A percentile compares a stretch with the other conserved stretches of the same genome.
Evolutionary conservation across 2,113 vertebrate genomes (phyloP).

Genomic region (Hyla sarda): DNA sequence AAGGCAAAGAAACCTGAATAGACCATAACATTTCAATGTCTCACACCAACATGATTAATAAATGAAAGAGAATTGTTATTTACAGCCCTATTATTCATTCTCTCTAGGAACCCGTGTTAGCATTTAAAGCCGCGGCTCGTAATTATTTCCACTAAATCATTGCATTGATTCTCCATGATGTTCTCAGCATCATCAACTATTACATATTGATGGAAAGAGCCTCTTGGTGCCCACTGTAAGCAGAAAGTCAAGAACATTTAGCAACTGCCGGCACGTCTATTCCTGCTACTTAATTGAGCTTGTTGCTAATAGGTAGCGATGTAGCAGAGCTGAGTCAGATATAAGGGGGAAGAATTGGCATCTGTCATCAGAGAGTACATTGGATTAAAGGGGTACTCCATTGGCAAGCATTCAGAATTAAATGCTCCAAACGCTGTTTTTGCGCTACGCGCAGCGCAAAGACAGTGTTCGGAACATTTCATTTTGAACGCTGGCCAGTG

Average conservation of each 20-base stretch:
- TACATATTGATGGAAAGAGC: constrained; percentile 40
- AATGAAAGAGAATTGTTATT: constrained; percentile 43
- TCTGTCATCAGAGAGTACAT: background rate
- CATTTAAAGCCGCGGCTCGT: constrained; percentile 30
- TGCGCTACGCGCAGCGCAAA: too few relatives aligned
- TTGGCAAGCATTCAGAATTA: too few relatives aligned
- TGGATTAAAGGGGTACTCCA: too few relatives aligned
- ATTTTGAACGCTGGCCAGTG: too few relatives aligned
- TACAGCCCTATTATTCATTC: constrained; percentile 34
- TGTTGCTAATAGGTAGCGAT: constrained; percentile 8
- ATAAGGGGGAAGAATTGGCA: background rate
- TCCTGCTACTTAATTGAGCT: constrained; percentile 21
- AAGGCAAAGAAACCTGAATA: constrained; percentile 9
- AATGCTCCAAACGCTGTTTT: too few relatives aligned
- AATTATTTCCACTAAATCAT: constrained; percentile 54
- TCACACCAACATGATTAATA: constrained; percentile 44
- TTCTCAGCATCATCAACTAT: constrained; percentile 46
- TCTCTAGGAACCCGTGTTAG: constrained; percentile 2
- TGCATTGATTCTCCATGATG: constrained; percentile 46
- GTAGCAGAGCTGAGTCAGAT: background rate
- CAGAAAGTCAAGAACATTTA: constrained; percentile 24
- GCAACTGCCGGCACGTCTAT: background rate
- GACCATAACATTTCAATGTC: constrained; percentile 36
- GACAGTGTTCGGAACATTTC: too few relatives aligned
- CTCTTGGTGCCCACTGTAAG: background rate